phyloP scores from a whole-genome alignment of 2,888 invertebrate species.

The Parthenolecanium corni region DNA sequence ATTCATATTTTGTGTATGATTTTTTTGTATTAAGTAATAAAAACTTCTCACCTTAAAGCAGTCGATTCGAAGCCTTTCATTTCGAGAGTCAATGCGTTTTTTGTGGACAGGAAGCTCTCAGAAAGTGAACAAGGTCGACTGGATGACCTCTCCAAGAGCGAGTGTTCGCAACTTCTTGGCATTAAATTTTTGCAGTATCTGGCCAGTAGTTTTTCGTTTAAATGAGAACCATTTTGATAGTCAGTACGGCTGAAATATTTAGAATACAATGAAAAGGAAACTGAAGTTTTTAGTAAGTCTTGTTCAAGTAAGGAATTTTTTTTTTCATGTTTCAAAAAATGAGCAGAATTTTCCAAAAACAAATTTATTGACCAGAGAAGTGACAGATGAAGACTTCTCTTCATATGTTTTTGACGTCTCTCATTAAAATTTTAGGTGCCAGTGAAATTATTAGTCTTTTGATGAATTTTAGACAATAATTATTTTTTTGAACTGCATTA shows the following conservation, averaged over 20 bases:
- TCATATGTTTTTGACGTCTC: no score
- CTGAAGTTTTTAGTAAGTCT: not conserved
- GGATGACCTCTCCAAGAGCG: slow-evolving; percentile 48
- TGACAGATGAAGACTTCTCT: no score
- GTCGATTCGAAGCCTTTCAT: slow-evolving; percentile 69
- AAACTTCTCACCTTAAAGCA: slow-evolving; percentile 54
- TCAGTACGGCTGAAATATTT: slow-evolving; percentile 6
- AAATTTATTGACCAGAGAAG: no score
- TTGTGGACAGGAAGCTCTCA: slow-evolving; percentile 72
- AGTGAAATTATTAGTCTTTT: no score
- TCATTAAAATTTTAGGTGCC: no score
- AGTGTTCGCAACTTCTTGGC: slow-evolving; percentile 72
- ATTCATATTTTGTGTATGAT: no score
- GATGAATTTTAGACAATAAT: no score
- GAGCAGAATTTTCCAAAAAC: no score
- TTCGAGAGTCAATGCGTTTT: slow-evolving; percentile 68
- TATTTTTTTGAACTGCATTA: no score
- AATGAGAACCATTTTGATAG: not conserved
- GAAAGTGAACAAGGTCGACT: slow-evolving; percentile 65
- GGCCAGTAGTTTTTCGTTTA: slow-evolving; percentile 50
- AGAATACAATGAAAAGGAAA: not conserved
- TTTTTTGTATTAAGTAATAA: no score
- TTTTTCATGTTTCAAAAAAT: no score
- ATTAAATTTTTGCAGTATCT: slow-evolving; percentile 71
- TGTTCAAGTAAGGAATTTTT: not conserved